Percentiles rank a stretch among this genome's conserved stretches.
Conservation (phyloP, 2,888 invertebrate species). For the Noctua pronuba region DNA sequence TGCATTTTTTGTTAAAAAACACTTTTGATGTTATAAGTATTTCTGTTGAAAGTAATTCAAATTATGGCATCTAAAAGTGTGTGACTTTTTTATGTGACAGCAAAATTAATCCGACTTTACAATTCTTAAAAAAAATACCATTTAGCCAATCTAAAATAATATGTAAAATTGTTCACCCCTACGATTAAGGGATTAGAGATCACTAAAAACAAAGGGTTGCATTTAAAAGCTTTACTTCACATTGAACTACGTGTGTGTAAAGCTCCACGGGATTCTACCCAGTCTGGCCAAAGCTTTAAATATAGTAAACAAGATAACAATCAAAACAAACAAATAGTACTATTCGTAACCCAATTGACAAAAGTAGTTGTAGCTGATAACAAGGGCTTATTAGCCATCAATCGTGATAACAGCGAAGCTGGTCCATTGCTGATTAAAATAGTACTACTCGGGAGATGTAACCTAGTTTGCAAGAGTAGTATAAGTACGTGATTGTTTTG, state of each 20-base stretch:
- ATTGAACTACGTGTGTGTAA: neutral
- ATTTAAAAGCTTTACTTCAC: neutral
- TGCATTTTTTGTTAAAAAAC: neutral
- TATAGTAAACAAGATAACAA: conserved; percentile 60
- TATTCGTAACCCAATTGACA: conserved; percentile 49
- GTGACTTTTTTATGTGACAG: neutral
- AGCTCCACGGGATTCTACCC: neutral
- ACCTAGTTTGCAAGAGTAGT: conserved; percentile 46
- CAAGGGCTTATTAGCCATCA: conserved; percentile 40
- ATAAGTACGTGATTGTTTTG: conserved; percentile 51
- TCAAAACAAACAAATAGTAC: conserved; percentile 57
- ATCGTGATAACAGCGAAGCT: conserved; percentile 31
- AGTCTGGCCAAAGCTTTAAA: neutral
- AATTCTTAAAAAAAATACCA: neutral
- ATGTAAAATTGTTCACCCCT: neutral
- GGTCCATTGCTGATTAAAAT: conserved; percentile 28
- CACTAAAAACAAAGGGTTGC: neutral
- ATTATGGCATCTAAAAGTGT: neutral
- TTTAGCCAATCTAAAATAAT: neutral
- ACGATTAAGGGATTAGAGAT: neutral
- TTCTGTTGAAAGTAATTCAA: too few species aligned
- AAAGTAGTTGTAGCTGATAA: conserved; percentile 48
- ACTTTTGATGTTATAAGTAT: too few species aligned
- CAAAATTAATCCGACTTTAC: neutral
- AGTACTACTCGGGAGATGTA: conserved; percentile 25